These are phyloP conservation scores for Danio choprae DNA, from an alignment of 2,797 vertebrate species.

Conservation along the genomic window DNA sequence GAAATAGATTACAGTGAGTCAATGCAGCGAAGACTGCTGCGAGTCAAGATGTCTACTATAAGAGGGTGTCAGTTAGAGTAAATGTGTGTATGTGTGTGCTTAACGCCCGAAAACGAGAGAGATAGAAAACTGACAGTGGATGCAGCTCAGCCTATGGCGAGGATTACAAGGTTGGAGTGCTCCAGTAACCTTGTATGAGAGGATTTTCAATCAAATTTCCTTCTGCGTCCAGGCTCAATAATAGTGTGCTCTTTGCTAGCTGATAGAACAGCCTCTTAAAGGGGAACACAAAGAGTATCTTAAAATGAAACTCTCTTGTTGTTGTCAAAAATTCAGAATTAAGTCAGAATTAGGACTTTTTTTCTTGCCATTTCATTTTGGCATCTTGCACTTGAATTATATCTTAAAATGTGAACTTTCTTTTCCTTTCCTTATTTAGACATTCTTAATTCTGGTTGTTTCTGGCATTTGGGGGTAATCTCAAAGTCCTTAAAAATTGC, in stretches of 20 bases:
- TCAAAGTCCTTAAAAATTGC: too few species aligned
- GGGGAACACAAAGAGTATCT: too few species aligned
- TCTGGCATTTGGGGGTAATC: too few species aligned
- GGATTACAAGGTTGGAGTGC: slow-evolving; percentile 40
- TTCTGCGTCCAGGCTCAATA: neutral
- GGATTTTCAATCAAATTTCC: slow-evolving; percentile 32
- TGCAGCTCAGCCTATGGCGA: slow-evolving; percentile 5
- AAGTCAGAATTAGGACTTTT: too few species aligned
- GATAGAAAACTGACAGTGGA: neutral
- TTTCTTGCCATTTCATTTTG: too few species aligned
- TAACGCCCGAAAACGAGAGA: neutral
- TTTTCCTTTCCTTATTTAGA: too few species aligned
- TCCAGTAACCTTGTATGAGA: slow-evolving; percentile 42
- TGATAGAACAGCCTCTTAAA: slow-evolving; percentile 1
- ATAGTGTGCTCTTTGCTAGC: neutral
- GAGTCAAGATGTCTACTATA: slow-evolving; percentile 25
- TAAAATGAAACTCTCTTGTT: too few species aligned
- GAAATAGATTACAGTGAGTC: slow-evolving; percentile 48
- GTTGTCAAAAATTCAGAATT: too few species aligned
- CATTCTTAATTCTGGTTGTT: too few species aligned
- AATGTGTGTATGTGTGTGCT: slow-evolving; percentile 12
- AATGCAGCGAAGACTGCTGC: slow-evolving; percentile 37
- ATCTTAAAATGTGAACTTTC: too few species aligned
- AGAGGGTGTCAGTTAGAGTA: slow-evolving; percentile 18
- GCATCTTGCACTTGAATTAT: too few species aligned